phyloP scores from a whole-genome alignment of 92 coral and sea anemone species.

The Actinostola sp. region DNA sequence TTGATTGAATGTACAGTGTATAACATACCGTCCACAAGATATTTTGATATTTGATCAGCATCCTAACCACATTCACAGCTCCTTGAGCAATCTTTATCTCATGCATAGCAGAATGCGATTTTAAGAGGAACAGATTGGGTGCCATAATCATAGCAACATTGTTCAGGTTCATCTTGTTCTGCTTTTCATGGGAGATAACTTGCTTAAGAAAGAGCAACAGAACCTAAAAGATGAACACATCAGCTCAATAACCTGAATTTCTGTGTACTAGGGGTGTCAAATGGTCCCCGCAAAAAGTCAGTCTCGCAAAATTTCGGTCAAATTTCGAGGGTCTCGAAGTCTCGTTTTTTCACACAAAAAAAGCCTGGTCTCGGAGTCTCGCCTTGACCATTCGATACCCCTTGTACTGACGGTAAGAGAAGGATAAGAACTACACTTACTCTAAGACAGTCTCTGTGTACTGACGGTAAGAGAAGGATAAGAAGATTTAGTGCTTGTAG shows the following conservation, averaged over 20 bases:
- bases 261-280: too few species aligned
- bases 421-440: slow-evolving; percentile 36
- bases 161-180: slow-evolving; percentile 94
- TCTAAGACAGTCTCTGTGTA: slow-evolving; percentile 88
- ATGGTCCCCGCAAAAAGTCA: too few species aligned
- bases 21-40: slow-evolving; percentile 95
- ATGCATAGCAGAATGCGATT: slow-evolving; percentile 62
- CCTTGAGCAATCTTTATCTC: slow-evolving; percentile 93
- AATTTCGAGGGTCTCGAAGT: too few species aligned
- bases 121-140: slow-evolving; percentile 88
- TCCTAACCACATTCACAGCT: slow-evolving; percentile 88
- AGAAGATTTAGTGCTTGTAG: slow-evolving; percentile 91
- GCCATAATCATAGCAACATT: slow-evolving; percentile 99
- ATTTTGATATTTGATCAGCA: slow-evolving; percentile 94
- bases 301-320: too few species aligned
- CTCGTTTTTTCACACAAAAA: too few species aligned
- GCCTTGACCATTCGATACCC: too few species aligned
- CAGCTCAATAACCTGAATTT: too few species aligned
- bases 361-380: too few species aligned
- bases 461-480: slow-evolving; percentile 82
- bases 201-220: slow-evolving; percentile 81
- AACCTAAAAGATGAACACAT: slow-evolving; percentile 40
- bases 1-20: neutral
- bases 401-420: too few species aligned
- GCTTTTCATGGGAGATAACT: slow-evolving; percentile 78